A percentile compares a stretch with the other conserved stretches of the same genome.
phyloP scores from a whole-genome alignment of 2,888 invertebrate species.

The Heliconius erato region DNA sequence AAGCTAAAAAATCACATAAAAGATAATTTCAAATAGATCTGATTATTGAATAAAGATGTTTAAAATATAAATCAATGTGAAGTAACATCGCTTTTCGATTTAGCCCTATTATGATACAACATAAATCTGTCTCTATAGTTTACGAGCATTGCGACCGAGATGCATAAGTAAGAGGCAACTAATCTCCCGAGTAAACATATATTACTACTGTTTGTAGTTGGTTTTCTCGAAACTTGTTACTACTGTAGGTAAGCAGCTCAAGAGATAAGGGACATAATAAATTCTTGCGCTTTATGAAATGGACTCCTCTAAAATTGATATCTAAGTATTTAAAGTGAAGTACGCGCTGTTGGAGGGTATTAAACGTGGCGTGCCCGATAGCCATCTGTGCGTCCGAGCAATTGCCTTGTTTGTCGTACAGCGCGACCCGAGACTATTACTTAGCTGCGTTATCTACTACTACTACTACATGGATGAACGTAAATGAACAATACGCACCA shows the following conservation, averaged over 20 bases:
- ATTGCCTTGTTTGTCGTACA: constrained; percentile 80
- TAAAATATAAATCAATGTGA: constrained; percentile 21
- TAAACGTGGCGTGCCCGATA: constrained; percentile 71
- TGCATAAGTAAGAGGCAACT: constrained; percentile 35
- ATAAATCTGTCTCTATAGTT: constrained; percentile 41
- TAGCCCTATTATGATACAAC: constrained; percentile 33
- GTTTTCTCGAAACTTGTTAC: constrained; percentile 29
- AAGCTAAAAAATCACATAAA: neutral
- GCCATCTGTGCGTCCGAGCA: constrained; percentile 71
- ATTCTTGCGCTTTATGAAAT: constrained; percentile 52
- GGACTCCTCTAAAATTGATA: constrained; percentile 46
- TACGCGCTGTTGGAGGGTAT: constrained; percentile 49
- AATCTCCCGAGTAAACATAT: constrained; percentile 39
- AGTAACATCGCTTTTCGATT: constrained; percentile 43
- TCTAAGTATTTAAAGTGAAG: constrained; percentile 51
- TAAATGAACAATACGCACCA: constrained; percentile 53
- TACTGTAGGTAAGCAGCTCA: constrained; percentile 32
- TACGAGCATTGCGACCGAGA: constrained; percentile 25
- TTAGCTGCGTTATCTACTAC: constrained; percentile 52
- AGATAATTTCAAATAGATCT: neutral
- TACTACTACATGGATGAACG: constrained; percentile 59
- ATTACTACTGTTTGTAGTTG: constrained; percentile 17
- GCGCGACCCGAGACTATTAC: constrained; percentile 54
- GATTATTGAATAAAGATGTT: constrained; percentile 5
- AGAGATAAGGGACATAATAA: constrained; percentile 49